Base-by-base conservation (phyloP, 1,140 invertebrate species). In the Brachionus koreanus region DNA sequence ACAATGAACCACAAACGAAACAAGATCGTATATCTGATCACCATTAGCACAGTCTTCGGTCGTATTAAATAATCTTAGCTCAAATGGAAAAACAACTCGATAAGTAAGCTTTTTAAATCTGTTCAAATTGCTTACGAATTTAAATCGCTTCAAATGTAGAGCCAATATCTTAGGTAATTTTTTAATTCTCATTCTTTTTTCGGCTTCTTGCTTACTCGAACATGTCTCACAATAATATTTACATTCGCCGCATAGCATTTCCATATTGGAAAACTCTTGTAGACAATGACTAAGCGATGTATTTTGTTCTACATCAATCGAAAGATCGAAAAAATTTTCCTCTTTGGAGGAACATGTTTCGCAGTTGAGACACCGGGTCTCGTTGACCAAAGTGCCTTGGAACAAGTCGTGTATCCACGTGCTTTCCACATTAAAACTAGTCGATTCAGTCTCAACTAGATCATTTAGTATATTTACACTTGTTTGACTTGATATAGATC, bases 351-450 rank as follows among this genome's bases (percentile, higher is more conserved):
- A 97, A 63, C 92, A 91, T 84, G 96, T 98, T 92, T 99, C 98
- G 91, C 98, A 99, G 89, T 98, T 98, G 83, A 99, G 91, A 91
- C 98, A 99, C 85, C 96, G 90, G 0, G 98, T 99, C 91, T 99
- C 98, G 88, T 97, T 98, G 6, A 97, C 99, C 52, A 99, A 90
- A 63, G 97, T 98, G 69, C 98, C 98, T 90, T 99, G 97, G 89
- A 99, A 99, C 86, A 99, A 98, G 90, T 99, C 97, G 87, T 98
- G 97, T 82, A 99, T 96, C 97, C 97, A 99, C 0, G 95, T 98
- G 23, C 95, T 94, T 85, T 98, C 95, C 93, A 91, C 83, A 92
- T 91, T 42, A 0, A 7, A 25, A 13, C 46, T 61, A 5, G 9
- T 79, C 12, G 19, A 5, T 10, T 83, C 37, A 23, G 13, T 43